phyloP scores from a whole-genome alignment of 2,888 invertebrate species.

The Scrobipalpa atriplicella region DNA sequence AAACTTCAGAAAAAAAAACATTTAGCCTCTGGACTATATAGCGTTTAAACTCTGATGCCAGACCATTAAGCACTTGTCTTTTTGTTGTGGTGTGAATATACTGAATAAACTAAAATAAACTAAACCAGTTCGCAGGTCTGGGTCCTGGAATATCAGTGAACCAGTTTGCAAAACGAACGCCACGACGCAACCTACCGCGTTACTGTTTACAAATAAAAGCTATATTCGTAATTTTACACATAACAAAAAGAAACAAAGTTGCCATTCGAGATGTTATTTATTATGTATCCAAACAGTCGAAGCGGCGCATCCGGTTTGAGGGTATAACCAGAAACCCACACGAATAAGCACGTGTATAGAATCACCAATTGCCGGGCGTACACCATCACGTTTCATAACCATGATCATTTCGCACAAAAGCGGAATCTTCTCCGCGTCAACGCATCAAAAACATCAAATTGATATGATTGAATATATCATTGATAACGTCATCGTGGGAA shows the following conservation, averaged over 20 bases:
- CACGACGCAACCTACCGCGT: conserved; percentile 36
- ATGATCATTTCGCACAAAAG: conserved; percentile 2
- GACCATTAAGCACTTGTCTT: conserved; percentile 19
- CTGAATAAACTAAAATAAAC: no score
- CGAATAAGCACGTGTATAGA: conserved; percentile 53
- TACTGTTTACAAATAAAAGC: conserved; percentile 48
- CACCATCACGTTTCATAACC: conserved; percentile 3
- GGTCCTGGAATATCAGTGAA: conserved; percentile 30
- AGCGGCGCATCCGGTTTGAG: conserved; percentile 64
- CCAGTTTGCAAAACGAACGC: conserved; percentile 38
- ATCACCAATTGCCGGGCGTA: conserved; percentile 55
- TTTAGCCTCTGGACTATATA: conserved; percentile 18
- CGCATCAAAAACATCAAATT: conserved; percentile 27
- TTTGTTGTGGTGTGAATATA: conserved; percentile 20
- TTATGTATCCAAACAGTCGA: conserved; percentile 47
- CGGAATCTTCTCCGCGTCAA: conserved; percentile 13
- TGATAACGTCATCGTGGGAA: conserved; percentile 64
- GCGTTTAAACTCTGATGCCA: neutral
- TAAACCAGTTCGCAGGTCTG: neutral
- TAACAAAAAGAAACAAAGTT: conserved; percentile 48
- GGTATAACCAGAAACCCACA: conserved; percentile 60
- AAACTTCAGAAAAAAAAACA: conserved; percentile 18
- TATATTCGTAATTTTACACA: conserved; percentile 44
- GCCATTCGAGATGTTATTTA: conserved; percentile 45
- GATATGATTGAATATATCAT: conserved; percentile 32